Evolutionary conservation across 2,797 vertebrate genomes (phyloP).

Genomic region (Gila robusta): DNA sequence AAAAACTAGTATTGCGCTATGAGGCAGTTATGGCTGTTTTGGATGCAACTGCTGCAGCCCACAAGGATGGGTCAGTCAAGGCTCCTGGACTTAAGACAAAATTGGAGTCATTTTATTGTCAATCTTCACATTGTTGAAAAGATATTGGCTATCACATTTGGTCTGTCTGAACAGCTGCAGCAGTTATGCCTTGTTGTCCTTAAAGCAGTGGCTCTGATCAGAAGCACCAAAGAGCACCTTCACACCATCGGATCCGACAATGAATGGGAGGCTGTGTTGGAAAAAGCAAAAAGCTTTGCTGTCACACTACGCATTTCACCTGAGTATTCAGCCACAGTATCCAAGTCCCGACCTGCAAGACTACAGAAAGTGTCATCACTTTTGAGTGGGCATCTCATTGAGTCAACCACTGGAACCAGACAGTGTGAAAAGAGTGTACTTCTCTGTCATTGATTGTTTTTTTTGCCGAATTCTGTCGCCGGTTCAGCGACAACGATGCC

Average conservation of each 20-base stretch:
- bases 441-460: background rate
- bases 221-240: background rate
- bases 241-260: background rate
- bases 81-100: too few relatives aligned
- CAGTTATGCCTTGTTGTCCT: background rate
- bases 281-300: background rate
- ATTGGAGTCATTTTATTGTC: too few relatives aligned
- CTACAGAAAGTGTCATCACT: background rate
- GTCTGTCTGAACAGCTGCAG: background rate
- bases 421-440: background rate
- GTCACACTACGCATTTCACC: background rate
- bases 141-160: background rate
- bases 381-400: background rate
- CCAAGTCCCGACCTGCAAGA: conserved; percentile 3
- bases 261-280: background rate
- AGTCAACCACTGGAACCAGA: background rate
- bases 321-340: background rate
- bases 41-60: too few relatives aligned
- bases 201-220: background rate
- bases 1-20: too few relatives aligned
- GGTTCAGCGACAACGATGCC: too few relatives aligned
- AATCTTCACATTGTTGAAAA: too few relatives aligned
- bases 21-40: too few relatives aligned
- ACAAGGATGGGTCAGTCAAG: too few relatives aligned
- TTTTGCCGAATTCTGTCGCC: background rate